Evolutionary conservation across 1,140 invertebrate genomes (phyloP).

Genomic region (Lethrus apterus): DNA sequence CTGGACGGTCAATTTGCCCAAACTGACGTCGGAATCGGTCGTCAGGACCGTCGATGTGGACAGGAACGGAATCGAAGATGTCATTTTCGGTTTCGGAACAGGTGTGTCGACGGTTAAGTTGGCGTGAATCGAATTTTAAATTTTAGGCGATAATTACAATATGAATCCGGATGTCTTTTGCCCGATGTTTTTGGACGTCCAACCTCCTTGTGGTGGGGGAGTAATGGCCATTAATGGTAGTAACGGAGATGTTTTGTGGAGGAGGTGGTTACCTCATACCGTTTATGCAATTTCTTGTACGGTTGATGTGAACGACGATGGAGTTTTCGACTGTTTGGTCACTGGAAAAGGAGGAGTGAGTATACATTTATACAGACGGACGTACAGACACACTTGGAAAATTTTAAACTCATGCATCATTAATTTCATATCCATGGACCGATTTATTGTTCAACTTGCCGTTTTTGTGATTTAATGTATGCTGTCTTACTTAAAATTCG

Average conservation of each 20-base stretch:
- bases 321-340: conserved; percentile 63
- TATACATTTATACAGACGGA: too few relatives aligned
- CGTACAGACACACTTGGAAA: too few relatives aligned
- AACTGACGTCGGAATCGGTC: conserved; percentile 68
- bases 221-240: conserved; percentile 67
- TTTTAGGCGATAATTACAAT: conserved; percentile 32
- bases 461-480: too few relatives aligned
- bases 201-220: conserved; percentile 65
- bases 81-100: conserved; percentile 74
- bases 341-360: conserved; percentile 65
- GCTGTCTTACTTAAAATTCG: too few relatives aligned
- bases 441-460: too few relatives aligned
- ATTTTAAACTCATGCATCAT: too few relatives aligned
- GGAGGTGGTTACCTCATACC: conserved; percentile 64
- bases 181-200: conserved; percentile 56
- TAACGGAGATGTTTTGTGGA: conserved; percentile 68
- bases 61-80: conserved; percentile 63
- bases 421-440: too few relatives aligned
- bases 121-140: neutral
- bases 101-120: conserved; percentile 42
- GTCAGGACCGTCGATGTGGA: conserved; percentile 67
- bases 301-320: conserved; percentile 64
- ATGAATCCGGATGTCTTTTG: conserved; percentile 46
- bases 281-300: conserved; percentile 70
- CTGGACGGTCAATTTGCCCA: conserved; percentile 66